These are phyloP conservation scores for Saturnia pavonia DNA, from an alignment of 2,888 invertebrate species.

Conservation along the genomic window DNA sequence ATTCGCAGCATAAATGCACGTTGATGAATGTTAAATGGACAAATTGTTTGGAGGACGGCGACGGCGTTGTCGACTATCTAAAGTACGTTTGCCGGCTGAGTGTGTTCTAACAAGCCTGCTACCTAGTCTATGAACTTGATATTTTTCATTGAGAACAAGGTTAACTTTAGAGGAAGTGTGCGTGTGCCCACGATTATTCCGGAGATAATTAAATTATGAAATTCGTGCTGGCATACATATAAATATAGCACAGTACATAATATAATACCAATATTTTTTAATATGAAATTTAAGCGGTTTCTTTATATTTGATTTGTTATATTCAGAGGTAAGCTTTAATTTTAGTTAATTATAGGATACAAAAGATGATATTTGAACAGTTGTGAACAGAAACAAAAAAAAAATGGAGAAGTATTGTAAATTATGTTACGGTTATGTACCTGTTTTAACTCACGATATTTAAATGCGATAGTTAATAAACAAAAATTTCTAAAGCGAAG, in stretches of 20 bases:
- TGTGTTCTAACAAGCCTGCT: conserved; percentile 6
- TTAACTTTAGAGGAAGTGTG: conserved; percentile 15
- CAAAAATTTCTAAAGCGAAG: too few species aligned
- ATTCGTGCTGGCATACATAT: not conserved
- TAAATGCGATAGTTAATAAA: too few species aligned
- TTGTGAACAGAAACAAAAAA: not conserved
- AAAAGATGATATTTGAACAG: not conserved
- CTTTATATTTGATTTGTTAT: not conserved
- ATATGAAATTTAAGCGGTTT: not conserved
- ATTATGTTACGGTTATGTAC: too few species aligned
- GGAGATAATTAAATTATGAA: conserved; percentile 18
- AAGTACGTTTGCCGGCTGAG: conserved; percentile 11
- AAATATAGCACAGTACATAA: not conserved
- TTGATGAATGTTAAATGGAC: conserved; percentile 12
- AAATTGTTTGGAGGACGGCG: conserved; percentile 16
- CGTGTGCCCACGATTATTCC: conserved; percentile 17
- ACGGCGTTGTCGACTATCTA: conserved; percentile 14
- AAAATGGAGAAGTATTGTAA: too few species aligned
- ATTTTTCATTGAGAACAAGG: conserved; percentile 17
- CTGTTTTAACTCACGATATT: too few species aligned
- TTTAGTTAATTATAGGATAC: not conserved
- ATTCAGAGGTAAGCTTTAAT: not conserved
- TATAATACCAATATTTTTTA: not conserved
- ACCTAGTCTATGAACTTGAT: conserved; percentile 19
- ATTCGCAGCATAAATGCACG: not conserved